These are phyloP conservation scores for Tachuris rubrigastra DNA, from an alignment of 2,113 vertebrate species.

Conservation along the genomic window DNA sequence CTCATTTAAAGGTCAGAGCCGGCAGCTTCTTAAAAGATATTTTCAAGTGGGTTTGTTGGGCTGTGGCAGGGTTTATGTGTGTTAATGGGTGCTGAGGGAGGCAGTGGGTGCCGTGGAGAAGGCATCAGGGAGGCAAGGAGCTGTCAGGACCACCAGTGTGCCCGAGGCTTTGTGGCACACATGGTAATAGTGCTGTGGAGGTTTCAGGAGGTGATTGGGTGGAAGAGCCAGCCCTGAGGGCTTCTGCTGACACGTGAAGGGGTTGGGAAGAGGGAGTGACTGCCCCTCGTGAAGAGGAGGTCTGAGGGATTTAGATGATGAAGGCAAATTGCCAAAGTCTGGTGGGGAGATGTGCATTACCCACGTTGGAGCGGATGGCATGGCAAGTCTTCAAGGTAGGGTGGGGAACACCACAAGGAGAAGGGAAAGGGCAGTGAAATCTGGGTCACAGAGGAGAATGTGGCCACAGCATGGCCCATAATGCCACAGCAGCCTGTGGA, in stretches of 20 bases:
- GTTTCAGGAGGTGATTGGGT: rapidly evolving
- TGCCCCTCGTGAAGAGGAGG: not conserved
- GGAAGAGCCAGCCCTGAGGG: not conserved
- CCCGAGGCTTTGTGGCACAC: not conserved
- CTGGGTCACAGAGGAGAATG: not conserved
- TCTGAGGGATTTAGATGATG: not conserved
- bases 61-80: constrained; percentile 33
- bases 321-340: not conserved
- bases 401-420: not conserved
- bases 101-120: rapidly evolving
- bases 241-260: not conserved
- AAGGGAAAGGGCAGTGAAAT: not conserved
- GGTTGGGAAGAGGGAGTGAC: not conserved
- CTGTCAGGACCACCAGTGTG: not conserved
- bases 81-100: not conserved
- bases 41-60: constrained; percentile 42
- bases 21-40: constrained; percentile 45
- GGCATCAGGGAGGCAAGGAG: not conserved
- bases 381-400: not conserved
- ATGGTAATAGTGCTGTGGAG: rapidly evolving
- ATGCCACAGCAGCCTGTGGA: not conserved
- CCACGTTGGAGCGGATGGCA: rapidly evolving
- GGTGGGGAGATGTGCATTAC: not conserved
- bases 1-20: constrained; percentile 75
- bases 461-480: rapidly evolving